These are phyloP conservation scores for Ariopsis seemanni DNA, from an alignment of 2,113 vertebrate genomes.

Conservation along the genomic window DNA sequence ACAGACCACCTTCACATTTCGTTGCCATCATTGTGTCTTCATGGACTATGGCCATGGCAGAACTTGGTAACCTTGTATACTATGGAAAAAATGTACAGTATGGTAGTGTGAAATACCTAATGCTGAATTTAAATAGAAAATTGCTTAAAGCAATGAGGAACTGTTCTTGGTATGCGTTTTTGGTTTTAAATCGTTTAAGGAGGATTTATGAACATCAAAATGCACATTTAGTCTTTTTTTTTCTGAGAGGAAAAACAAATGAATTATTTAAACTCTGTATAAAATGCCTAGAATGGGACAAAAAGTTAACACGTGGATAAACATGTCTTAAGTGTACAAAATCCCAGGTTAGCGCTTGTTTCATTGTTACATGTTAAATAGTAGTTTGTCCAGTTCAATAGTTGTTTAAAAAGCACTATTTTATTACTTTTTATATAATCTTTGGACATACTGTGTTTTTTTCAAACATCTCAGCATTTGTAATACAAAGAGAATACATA, in stretches of 20 bases:
- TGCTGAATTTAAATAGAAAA: conserved; percentile 16
- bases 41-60: not conserved
- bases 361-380: conserved; percentile 70
- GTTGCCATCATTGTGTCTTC: conserved; percentile 5
- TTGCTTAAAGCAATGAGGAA: conserved; percentile 16
- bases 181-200: conserved; percentile 10
- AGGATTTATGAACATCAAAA: not conserved
- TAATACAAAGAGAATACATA: conserved; percentile 52
- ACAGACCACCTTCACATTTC: conserved; percentile 24
- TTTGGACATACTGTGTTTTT: conserved; percentile 59
- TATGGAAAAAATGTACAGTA: conserved; percentile 6
- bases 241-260: not conserved
- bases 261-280: not conserved
- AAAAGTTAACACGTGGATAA: conserved; percentile 54
- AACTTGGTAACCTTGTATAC: conserved; percentile 13
- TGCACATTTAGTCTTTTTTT: not conserved
- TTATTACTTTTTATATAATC: conserved; percentile 77
- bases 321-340: conserved; percentile 42
- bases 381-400: conserved; percentile 68
- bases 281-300: not conserved
- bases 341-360: conserved; percentile 35
- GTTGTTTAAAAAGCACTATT: conserved; percentile 73
- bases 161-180: conserved; percentile 24
- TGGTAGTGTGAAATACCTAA: not conserved
- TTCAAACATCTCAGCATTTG: conserved; percentile 55